Conservation (phyloP, 2,113 vertebrate genomes). For the Amphiprion percula region DNA sequence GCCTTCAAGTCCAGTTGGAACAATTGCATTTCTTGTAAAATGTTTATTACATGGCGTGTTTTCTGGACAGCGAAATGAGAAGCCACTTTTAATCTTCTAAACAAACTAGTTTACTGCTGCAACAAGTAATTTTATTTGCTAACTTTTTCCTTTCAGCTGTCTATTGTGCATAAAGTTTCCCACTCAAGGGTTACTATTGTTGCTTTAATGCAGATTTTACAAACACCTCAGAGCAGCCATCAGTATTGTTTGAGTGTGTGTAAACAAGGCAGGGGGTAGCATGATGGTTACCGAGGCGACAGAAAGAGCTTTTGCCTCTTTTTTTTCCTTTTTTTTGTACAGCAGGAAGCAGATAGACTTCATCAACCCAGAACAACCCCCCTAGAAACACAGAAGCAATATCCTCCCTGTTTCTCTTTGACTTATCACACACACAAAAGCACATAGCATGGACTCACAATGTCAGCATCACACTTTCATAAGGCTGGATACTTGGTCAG, state of each 20-base stretch:
- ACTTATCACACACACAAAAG: slow-evolving; percentile 26
- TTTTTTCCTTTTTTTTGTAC: slow-evolving; percentile 38
- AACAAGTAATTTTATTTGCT: not conserved
- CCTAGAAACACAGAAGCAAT: slow-evolving; percentile 57
- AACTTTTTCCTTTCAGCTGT: not conserved
- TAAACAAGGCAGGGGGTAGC: slow-evolving; percentile 22
- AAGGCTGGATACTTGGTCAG: too few species aligned
- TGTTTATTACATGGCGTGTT: not conserved
- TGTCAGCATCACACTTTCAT: not conserved
- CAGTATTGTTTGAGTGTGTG: not conserved
- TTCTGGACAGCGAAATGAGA: too few species aligned
- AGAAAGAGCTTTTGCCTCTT: slow-evolving; percentile 49
- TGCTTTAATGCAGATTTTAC: slow-evolving; percentile 10
- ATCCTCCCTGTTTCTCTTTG: slow-evolving; percentile 7
- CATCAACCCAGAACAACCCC: slow-evolving; percentile 67
- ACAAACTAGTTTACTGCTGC: not conserved
- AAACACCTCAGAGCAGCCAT: not conserved
- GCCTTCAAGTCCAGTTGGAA: not conserved
- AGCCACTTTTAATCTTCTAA: not conserved
- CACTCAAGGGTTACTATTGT: not conserved
- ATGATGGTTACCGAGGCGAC: slow-evolving; percentile 78
- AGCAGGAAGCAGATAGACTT: slow-evolving; percentile 63
- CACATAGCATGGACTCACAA: not conserved
- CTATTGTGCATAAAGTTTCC: not conserved
- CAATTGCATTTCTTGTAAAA: not conserved